Evolutionary conservation across 2,888 invertebrate species (phyloP).

Genomic region (Cistogaster globosa): DNA sequence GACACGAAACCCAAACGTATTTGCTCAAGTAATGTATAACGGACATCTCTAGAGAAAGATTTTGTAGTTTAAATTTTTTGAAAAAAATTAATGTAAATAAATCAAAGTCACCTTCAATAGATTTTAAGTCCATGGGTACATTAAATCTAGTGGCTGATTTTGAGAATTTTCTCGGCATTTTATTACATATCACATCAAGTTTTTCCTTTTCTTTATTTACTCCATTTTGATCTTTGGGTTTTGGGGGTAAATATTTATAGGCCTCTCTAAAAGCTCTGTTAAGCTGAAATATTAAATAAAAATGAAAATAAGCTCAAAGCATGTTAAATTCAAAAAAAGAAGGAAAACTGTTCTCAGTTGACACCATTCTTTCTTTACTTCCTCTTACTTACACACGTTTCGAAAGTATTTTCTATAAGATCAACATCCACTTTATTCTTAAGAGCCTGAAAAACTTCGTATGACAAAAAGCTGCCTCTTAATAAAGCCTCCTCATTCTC

Average conservation of each 20-base stretch:
- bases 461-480: constrained; percentile 82
- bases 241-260: constrained; percentile 79
- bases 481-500: constrained; percentile 80
- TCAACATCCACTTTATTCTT: constrained; percentile 81
- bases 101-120: constrained; percentile 80
- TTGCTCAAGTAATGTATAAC: constrained; percentile 89
- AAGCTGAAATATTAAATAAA: constrained; percentile 74
- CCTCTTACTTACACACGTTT: constrained; percentile 78
- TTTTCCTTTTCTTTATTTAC: constrained; percentile 74
- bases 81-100: neutral
- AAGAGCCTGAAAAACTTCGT: constrained; percentile 81
- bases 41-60: constrained; percentile 84
- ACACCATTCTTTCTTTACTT: too few relatives aligned
- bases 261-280: constrained; percentile 81
- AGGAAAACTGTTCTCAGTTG: too few relatives aligned
- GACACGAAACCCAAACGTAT: constrained; percentile 86
- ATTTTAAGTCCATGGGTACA: constrained; percentile 87
- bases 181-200: constrained; percentile 77
- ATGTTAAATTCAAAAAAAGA: too few relatives aligned
- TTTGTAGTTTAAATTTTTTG: neutral
- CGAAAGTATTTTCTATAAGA: constrained; percentile 82
- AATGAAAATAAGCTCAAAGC: neutral
- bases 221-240: constrained; percentile 72
- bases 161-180: constrained; percentile 89
- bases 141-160: constrained; percentile 90